These are phyloP conservation scores for Macaria liturata DNA, from an alignment of 2,888 invertebrate genomes.

Conservation along the genomic window DNA sequence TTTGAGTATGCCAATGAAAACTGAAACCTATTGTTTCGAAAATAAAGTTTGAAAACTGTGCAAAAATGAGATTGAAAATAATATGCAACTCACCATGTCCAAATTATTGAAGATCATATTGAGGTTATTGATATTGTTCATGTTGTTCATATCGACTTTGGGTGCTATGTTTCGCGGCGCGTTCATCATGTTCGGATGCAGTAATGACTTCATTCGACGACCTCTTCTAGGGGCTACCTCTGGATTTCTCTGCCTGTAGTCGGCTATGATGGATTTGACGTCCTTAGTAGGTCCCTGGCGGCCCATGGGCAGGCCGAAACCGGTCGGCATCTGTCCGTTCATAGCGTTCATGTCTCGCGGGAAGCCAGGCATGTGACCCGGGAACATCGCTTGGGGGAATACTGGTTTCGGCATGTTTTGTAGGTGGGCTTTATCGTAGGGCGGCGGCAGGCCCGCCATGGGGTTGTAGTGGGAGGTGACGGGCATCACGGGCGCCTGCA, in stretches of 20 bases:
- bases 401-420: constrained; percentile 72
- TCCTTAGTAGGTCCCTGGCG: constrained; percentile 91
- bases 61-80: no score
- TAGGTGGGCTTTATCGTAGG: constrained; percentile 75
- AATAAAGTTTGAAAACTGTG: background rate
- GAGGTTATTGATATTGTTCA: constrained; percentile 58
- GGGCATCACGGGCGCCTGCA: constrained; percentile 65
- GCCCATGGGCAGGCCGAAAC: constrained; percentile 81
- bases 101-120: constrained; percentile 77
- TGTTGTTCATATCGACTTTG: constrained; percentile 63
- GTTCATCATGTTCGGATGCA: constrained; percentile 75
- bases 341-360: constrained; percentile 79
- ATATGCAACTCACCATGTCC: constrained; percentile 70
- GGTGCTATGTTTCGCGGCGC: constrained; percentile 72
- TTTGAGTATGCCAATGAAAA: constrained; percentile 2
- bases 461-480: constrained; percentile 69
- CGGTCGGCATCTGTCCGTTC: constrained; percentile 83
- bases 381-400: constrained; percentile 68
- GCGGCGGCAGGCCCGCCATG: constrained; percentile 71
- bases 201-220: constrained; percentile 82
- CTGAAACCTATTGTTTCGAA: background rate
- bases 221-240: constrained; percentile 88
- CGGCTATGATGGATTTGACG: constrained; percentile 92
- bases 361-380: constrained; percentile 66
- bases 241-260: constrained; percentile 90